Conservation (phyloP, 2,797 vertebrate genomes). For the Parambassis ranga region DNA sequence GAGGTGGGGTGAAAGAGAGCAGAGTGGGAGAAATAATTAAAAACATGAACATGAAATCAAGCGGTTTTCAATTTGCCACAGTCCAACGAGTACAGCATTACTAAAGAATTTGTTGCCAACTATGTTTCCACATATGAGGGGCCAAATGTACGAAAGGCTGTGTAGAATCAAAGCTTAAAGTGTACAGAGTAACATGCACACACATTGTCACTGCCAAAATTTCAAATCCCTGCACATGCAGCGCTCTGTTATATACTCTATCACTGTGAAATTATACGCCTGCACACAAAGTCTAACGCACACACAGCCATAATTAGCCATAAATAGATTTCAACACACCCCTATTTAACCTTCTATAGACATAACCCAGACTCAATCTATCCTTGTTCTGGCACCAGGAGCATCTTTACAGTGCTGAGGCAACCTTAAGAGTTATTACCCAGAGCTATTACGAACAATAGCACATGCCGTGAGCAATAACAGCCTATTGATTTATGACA, state of each 20-base stretch:
- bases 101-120: slow-evolving; percentile 16
- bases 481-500: slow-evolving; percentile 19
- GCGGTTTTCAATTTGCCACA: slow-evolving; percentile 23
- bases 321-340: slow-evolving; percentile 23
- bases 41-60: slow-evolving; percentile 48
- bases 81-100: slow-evolving; percentile 6
- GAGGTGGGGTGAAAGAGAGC: neutral
- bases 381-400: slow-evolving; percentile 2
- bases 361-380: slow-evolving; percentile 20
- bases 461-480: neutral
- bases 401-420: slow-evolving; percentile 1
- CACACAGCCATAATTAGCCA: slow-evolving; percentile 23
- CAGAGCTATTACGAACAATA: neutral
- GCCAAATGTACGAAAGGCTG: slow-evolving; percentile 7
- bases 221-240: neutral
- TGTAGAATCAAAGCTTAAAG: slow-evolving; percentile 8
- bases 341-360: slow-evolving; percentile 30
- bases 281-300: slow-evolving; percentile 13
- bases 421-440: slow-evolving; percentile 16
- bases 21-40: slow-evolving; percentile 24
- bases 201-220: neutral
- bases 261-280: slow-evolving; percentile 3
- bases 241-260: slow-evolving; percentile 5
- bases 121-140: slow-evolving; percentile 18
- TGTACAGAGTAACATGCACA: neutral